phyloP scores from a whole-genome alignment of 2,888 invertebrate genomes.

The Sinhomidia bicolor region DNA sequence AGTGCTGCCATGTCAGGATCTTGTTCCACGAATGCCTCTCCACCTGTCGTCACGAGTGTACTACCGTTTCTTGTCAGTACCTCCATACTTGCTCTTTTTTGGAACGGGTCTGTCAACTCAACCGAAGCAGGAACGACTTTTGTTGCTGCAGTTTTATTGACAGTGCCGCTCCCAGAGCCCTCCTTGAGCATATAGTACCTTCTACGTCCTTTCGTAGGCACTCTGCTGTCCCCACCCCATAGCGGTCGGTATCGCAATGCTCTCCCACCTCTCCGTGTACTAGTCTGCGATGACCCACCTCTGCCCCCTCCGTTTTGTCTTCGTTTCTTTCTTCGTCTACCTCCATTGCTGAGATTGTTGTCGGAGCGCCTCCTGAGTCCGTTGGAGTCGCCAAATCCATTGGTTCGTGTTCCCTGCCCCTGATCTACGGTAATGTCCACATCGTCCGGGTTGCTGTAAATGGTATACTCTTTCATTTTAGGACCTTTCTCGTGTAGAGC shows the following conservation, averaged over 20 bases:
- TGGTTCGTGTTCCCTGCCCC: not conserved
- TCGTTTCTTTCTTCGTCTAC: constrained; percentile 11
- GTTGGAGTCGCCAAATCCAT: not conserved
- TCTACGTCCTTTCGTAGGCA: constrained; percentile 1
- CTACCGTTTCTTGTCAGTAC: no score
- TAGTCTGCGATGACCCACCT: no score
- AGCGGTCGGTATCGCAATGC: constrained; percentile 19
- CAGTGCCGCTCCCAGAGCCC: not conserved
- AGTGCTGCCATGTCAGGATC: not conserved
- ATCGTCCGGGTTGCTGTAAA: constrained; percentile 66
- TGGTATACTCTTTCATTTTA: constrained; percentile 55
- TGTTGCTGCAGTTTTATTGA: not conserved
- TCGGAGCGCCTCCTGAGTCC: not conserved
- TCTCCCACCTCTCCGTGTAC: constrained; percentile 35
- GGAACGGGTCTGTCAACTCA: not conserved
- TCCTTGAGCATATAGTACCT: constrained; percentile 44
- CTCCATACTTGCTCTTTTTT: not conserved
- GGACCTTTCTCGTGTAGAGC: not conserved
- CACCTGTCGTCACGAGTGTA: not conserved
- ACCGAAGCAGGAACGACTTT: not conserved
- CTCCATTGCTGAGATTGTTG: not conserved
- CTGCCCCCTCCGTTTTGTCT: not conserved
- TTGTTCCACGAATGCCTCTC: not conserved
- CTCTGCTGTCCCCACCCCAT: constrained; percentile 16
- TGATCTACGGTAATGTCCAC: constrained; percentile 60